These are phyloP conservation scores for Pollicipes pollicipes DNA, from an alignment of 1,140 invertebrate genomes.

Conservation along the genomic window DNA sequence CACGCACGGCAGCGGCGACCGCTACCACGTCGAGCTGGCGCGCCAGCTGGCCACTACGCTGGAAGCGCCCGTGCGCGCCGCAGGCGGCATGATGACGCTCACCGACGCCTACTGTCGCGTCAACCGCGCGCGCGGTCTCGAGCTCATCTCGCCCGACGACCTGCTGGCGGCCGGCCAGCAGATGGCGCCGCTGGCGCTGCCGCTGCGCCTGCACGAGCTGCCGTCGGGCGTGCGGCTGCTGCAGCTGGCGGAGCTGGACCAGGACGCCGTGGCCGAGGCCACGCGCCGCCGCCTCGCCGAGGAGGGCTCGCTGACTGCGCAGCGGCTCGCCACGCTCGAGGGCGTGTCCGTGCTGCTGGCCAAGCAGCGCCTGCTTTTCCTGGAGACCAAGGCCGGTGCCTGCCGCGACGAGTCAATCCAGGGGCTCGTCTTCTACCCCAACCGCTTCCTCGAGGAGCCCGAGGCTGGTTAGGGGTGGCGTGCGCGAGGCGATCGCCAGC, in stretches of 20 bases:
- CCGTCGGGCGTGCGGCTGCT: constrained; percentile 80
- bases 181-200: constrained; percentile 40
- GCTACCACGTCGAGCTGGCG: constrained; percentile 72
- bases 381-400: constrained; percentile 63
- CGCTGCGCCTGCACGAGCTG: constrained; percentile 54
- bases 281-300: constrained; percentile 20
- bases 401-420: constrained; percentile 87
- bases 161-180: constrained; percentile 68
- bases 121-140: constrained; percentile 70
- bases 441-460: constrained; percentile 38
- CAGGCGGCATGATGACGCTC: constrained; percentile 88
- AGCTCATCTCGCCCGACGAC: constrained; percentile 86
- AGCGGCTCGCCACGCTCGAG: constrained; percentile 59
- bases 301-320: constrained; percentile 53
- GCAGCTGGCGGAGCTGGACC: constrained; percentile 51
- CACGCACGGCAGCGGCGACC: constrained; percentile 56
- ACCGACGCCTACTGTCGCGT: constrained; percentile 92
- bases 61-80: constrained; percentile 63
- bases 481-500: too few relatives aligned
- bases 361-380: constrained; percentile 60
- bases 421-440: constrained; percentile 80
- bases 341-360: constrained; percentile 75
- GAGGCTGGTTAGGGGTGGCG: too few relatives aligned
- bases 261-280: constrained; percentile 39
- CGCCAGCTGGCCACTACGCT: constrained; percentile 69